phyloP scores from a whole-genome alignment of 2,797 vertebrate genomes.

The Passerculus sandwichensis region DNA sequence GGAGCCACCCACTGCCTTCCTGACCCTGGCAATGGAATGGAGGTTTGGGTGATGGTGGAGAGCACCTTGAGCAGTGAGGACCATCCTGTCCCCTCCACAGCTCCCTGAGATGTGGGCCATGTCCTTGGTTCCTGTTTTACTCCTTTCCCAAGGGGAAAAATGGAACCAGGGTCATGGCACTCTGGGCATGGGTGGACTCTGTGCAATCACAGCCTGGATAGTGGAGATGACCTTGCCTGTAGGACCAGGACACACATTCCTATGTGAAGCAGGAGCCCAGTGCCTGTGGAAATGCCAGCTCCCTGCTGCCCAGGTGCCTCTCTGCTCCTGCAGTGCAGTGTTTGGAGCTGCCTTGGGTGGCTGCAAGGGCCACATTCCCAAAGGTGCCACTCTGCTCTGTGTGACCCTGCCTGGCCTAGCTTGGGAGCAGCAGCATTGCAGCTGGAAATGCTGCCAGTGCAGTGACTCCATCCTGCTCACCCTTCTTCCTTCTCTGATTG shows the following conservation, averaged over 20 bases:
- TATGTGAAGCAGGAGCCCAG: not conserved
- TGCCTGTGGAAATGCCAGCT: not conserved
- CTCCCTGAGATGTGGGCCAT: not conserved
- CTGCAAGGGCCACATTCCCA: not conserved
- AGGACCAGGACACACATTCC: not conserved
- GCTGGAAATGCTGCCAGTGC: not conserved
- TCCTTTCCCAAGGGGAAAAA: not conserved
- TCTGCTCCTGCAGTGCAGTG: accelerated
- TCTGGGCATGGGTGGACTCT: not conserved
- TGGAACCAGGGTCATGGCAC: accelerated
- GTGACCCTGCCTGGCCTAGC: not conserved
- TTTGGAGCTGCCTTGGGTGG: not conserved
- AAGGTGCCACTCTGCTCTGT: not conserved
- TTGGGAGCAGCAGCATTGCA: not conserved
- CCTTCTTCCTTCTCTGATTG: not conserved
- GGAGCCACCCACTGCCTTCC: too few relatives aligned
- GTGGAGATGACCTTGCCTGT: not conserved
- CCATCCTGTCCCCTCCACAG: not conserved
- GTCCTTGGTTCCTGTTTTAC: not conserved
- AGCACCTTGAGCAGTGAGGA: accelerated
- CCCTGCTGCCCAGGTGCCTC: not conserved
- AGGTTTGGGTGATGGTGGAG: not conserved
- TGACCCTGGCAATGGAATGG: accelerated
- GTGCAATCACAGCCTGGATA: not conserved
- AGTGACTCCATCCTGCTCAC: not conserved